Evolutionary conservation across 2,888 invertebrate genomes (phyloP).

Genomic region (Lycaena phlaeas): DNA sequence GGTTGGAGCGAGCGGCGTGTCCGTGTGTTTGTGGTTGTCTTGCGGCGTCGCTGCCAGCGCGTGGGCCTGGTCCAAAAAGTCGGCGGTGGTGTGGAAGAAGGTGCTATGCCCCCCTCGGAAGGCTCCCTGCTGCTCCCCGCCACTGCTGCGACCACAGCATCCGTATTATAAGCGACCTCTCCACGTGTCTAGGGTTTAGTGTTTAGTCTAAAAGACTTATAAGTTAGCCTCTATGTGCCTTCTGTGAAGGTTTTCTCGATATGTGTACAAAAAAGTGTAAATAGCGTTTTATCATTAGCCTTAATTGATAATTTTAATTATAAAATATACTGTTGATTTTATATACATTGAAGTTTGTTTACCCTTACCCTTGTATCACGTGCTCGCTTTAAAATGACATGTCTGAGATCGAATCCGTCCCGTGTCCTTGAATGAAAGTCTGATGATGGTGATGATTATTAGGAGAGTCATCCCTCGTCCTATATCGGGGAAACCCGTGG

Average conservation of each 20-base stretch:
- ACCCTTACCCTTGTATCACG: too few species aligned
- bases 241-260: slow-evolving; percentile 58
- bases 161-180: slow-evolving; percentile 59
- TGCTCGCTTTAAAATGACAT: too few species aligned
- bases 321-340: slow-evolving; percentile 60
- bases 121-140: slow-evolving; percentile 45
- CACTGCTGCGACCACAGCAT: slow-evolving; percentile 44
- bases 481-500: too few species aligned
- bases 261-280: slow-evolving; percentile 49
- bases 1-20: slow-evolving; percentile 51
- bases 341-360: slow-evolving; percentile 25
- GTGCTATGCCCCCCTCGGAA: slow-evolving; percentile 63
- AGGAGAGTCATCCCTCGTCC: too few species aligned
- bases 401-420: too few species aligned
- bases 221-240: slow-evolving; percentile 17
- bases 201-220: slow-evolving; percentile 7
- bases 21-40: slow-evolving; percentile 74
- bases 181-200: slow-evolving; percentile 58
- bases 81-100: slow-evolving; percentile 72
- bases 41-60: slow-evolving; percentile 77
- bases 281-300: slow-evolving; percentile 44
- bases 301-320: slow-evolving; percentile 12
- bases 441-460: too few species aligned
- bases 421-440: too few species aligned
- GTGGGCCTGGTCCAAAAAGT: slow-evolving; percentile 78